phyloP scores from a whole-genome alignment of 2,797 vertebrate genomes.

The Allobates femoralis region DNA sequence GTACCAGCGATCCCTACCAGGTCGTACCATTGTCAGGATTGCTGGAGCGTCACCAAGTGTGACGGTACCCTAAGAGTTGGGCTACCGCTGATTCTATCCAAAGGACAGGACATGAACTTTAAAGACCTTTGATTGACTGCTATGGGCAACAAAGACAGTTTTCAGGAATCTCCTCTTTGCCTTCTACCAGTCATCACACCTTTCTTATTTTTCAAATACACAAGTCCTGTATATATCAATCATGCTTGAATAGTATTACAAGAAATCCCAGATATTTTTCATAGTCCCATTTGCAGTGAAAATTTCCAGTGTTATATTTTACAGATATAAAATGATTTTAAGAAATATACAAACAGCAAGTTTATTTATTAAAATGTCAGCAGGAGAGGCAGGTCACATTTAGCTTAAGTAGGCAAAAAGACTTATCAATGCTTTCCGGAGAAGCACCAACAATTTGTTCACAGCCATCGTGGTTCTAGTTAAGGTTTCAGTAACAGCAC shows the following conservation, averaged over 20 bases:
- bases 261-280: neutral
- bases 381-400: slow-evolving; percentile 20
- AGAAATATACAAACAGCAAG: slow-evolving; percentile 70
- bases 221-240: slow-evolving; percentile 24
- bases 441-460: slow-evolving; percentile 64
- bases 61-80: too few relatives aligned
- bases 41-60: too few relatives aligned
- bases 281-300: slow-evolving; percentile 64
- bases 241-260: slow-evolving; percentile 47
- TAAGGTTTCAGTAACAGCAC: slow-evolving; percentile 22
- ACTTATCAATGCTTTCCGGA: slow-evolving; percentile 42
- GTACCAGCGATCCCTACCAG: too few relatives aligned
- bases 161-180: neutral
- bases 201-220: slow-evolving; percentile 8
- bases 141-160: neutral
- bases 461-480: slow-evolving; percentile 24
- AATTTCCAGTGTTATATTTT: slow-evolving; percentile 73
- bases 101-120: too few relatives aligned
- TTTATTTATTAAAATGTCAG: slow-evolving; percentile 36
- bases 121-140: neutral
- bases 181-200: slow-evolving; percentile 33
- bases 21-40: too few relatives aligned
- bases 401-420: neutral
- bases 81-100: too few relatives aligned
- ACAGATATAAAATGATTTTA: slow-evolving; percentile 67